phyloP scores from a whole-genome alignment of 1,140 invertebrate species.

The Aphis craccivora region DNA sequence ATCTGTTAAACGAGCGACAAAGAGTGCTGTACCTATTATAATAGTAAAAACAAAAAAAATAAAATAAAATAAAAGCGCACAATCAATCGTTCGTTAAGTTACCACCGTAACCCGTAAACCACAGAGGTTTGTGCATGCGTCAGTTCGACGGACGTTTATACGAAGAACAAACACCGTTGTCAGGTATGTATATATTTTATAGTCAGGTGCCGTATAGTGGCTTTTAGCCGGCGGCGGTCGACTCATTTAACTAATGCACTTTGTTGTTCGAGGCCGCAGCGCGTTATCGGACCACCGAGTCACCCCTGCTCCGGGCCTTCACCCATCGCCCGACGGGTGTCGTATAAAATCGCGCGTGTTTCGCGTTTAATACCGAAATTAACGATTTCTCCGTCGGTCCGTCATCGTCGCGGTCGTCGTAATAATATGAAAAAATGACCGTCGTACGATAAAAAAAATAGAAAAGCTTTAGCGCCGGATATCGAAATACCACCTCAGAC shows the following conservation, averaged over 20 bases:
- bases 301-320: not conserved
- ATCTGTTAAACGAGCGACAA: not conserved
- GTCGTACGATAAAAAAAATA: not conserved
- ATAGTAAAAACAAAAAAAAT: not conserved
- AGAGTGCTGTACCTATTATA: not conserved
- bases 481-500: slow-evolving; percentile 2
- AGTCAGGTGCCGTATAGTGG: not conserved
- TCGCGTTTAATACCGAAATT: slow-evolving; percentile 14
- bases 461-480: not conserved
- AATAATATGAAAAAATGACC: slow-evolving; percentile 5
- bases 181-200: not conserved
- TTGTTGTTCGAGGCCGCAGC: not conserved
- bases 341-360: not conserved
- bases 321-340: not conserved
- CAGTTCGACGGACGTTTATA: not conserved
- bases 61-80: too few species aligned
- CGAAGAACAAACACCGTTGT: not conserved
- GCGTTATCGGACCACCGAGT: not conserved
- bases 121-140: not conserved
- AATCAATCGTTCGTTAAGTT: not conserved
- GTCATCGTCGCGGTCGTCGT: not conserved
- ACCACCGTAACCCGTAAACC: not conserved
- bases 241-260: slow-evolving; percentile 33
- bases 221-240: not conserved
- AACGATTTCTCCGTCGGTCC: slow-evolving; percentile 28